Percentiles rank a stretch among this genome's conserved stretches.
Conservation (phyloP, 2,888 invertebrate species). For the Cylindroiulus punctatus region DNA sequence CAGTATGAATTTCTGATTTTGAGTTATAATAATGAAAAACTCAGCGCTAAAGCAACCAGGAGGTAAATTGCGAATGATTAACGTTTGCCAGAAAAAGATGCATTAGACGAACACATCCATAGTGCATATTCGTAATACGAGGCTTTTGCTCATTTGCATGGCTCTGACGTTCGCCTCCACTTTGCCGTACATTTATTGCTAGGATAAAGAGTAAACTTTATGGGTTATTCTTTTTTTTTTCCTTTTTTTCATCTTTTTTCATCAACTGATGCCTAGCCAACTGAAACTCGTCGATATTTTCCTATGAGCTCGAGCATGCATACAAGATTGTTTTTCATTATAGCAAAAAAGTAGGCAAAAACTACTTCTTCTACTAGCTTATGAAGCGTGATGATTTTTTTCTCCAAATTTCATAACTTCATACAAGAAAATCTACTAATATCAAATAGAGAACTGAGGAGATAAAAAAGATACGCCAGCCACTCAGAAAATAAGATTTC, state of each 20-base stretch:
- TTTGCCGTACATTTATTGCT: constrained; percentile 14
- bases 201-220: constrained; percentile 30
- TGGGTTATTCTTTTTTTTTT: neutral
- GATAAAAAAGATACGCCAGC: constrained; percentile 39
- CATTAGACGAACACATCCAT: neutral
- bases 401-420: constrained; percentile 35
- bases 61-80: constrained; percentile 43
- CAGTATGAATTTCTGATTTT: constrained; percentile 24
- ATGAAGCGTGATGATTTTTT: constrained; percentile 35
- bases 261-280: constrained; percentile 45
- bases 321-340: constrained; percentile 38
- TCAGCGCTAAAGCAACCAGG: neutral
- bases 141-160: constrained; percentile 2
- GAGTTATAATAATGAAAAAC: constrained; percentile 40
- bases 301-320: constrained; percentile 37
- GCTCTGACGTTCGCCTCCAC: neutral
- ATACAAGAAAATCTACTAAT: constrained; percentile 43
- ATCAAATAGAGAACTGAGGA: constrained; percentile 25
- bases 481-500: constrained; percentile 23
- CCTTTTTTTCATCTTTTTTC: neutral
- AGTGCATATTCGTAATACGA: neutral
- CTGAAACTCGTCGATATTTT: constrained; percentile 34
- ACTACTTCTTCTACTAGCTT: constrained; percentile 30
- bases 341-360: constrained; percentile 1
- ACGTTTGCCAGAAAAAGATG: constrained; percentile 30